phyloP scores from a whole-genome alignment of 1,140 invertebrate genomes.

The Drosophila ironensis region DNA sequence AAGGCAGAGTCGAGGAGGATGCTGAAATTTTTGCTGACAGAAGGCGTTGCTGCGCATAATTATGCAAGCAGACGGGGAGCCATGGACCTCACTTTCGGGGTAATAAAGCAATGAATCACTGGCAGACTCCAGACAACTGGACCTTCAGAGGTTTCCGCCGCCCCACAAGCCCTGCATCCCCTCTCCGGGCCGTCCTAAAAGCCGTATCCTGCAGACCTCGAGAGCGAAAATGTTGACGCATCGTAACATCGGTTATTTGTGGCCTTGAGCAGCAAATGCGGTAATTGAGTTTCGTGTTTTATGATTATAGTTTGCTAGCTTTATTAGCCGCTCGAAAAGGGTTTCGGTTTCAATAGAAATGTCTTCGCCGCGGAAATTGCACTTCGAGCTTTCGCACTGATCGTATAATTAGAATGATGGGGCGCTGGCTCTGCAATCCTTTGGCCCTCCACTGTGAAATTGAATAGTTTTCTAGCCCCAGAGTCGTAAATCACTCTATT shows the following conservation, averaged over 20 bases:
- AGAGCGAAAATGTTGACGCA: conserved; percentile 70
- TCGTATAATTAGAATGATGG: conserved; percentile 48
- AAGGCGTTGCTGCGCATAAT: conserved; percentile 78
- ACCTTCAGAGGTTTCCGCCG: conserved; percentile 1
- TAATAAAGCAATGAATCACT: conserved; percentile 79
- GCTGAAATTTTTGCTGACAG: conserved; percentile 52
- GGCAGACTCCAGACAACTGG: conserved; percentile 21
- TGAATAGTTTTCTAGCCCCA: conserved; percentile 23
- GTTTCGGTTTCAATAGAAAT: conserved; percentile 22
- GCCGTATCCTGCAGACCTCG: conserved; percentile 5
- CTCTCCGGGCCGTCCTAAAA: neutral
- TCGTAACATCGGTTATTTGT: conserved; percentile 78
- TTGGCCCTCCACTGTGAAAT: conserved; percentile 16
- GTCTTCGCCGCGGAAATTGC: conserved; percentile 7
- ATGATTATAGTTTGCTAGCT: conserved; percentile 56
- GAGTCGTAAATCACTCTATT: conserved; percentile 20
- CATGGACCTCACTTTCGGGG: conserved; percentile 46
- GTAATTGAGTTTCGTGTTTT: conserved; percentile 80
- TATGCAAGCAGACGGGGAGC: conserved; percentile 53
- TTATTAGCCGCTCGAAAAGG: conserved; percentile 26
- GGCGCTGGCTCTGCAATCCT: conserved; percentile 21
- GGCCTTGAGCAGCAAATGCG: conserved; percentile 77
- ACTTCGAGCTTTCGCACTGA: conserved; percentile 20
- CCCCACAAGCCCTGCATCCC: neutral
- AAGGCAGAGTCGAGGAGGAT: neutral